Conservation (phyloP, 1,140 invertebrate species). For the Oppia nitens region DNA sequence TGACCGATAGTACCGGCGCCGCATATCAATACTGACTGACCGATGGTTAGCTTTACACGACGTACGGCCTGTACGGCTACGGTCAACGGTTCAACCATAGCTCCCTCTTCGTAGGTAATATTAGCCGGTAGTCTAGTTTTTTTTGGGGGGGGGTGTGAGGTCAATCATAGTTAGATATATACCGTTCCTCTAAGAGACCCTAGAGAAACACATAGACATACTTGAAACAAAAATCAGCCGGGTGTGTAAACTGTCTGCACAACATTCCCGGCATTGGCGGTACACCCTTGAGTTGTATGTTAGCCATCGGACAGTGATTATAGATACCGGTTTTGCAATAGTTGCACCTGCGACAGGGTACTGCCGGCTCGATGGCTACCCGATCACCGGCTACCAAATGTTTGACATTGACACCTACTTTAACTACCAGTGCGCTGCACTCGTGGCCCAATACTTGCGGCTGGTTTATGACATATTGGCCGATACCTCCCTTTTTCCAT, state of each 20-base stretch:
- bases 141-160: too few relatives aligned
- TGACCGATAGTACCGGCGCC: constrained; percentile 83
- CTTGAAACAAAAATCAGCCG: constrained; percentile 34
- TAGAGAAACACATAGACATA: not conserved
- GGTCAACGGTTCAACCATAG: constrained; percentile 73
- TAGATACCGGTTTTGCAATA: constrained; percentile 71
- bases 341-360: constrained; percentile 60
- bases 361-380: constrained; percentile 81
- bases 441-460: constrained; percentile 85
- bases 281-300: constrained; percentile 75
- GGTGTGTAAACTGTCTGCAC: constrained; percentile 62
- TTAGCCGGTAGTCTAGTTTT: constrained; percentile 59
- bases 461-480: constrained; percentile 53
- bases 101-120: constrained; percentile 77
- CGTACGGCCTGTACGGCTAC: constrained; percentile 82
- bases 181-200: too few relatives aligned
- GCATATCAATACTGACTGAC: constrained; percentile 59
- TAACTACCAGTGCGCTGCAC: constrained; percentile 52
- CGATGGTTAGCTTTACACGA: constrained; percentile 50
- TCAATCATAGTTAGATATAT: too few relatives aligned
- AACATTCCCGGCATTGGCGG: constrained; percentile 73
- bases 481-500: constrained; percentile 58
- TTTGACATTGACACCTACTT: constrained; percentile 52
- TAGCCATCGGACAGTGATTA: constrained; percentile 52
- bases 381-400: constrained; percentile 60